Evolutionary conservation across 1,140 invertebrate genomes (phyloP).

Genomic region (Agrypnia vestita): DNA sequence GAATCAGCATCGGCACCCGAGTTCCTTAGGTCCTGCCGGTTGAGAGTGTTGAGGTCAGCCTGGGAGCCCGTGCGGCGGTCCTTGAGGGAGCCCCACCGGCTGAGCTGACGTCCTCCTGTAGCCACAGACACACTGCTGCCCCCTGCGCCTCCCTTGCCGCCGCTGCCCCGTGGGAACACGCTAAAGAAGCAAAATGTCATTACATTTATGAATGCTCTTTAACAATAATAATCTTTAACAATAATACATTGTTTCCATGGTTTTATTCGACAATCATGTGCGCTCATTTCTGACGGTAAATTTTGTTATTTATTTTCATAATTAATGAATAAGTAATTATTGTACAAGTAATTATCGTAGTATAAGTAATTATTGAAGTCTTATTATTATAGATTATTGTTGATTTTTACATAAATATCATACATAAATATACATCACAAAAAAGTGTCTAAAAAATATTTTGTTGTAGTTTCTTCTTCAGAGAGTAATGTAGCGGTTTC

Average conservation of each 20-base stretch:
- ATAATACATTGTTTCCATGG: neutral
- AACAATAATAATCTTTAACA: slow-evolving; percentile 39
- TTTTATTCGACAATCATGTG: no score
- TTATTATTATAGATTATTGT: no score
- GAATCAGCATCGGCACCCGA: slow-evolving; percentile 80
- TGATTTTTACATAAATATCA: no score
- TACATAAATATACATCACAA: no score
- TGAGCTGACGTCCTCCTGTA: slow-evolving; percentile 75
- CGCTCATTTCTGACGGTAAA: no score
- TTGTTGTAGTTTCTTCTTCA: no score
- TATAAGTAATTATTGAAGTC: no score
- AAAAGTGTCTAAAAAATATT: no score
- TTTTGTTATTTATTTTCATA: no score
- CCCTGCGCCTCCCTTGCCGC: slow-evolving; percentile 76
- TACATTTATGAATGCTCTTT: neutral
- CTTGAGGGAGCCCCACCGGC: slow-evolving; percentile 86
- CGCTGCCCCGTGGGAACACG: slow-evolving; percentile 77
- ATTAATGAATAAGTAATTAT: no score
- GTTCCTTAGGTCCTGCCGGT: slow-evolving; percentile 56
- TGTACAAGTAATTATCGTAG: no score
- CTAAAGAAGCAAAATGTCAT: slow-evolving; percentile 60
- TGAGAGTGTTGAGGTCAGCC: slow-evolving; percentile 71
- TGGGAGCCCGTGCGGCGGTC: slow-evolving; percentile 78
- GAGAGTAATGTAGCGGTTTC: no score
- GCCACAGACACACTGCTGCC: slow-evolving; percentile 61